phyloP scores from a whole-genome alignment of 1,140 invertebrate genomes.

The Brachionus manjavacas region DNA sequence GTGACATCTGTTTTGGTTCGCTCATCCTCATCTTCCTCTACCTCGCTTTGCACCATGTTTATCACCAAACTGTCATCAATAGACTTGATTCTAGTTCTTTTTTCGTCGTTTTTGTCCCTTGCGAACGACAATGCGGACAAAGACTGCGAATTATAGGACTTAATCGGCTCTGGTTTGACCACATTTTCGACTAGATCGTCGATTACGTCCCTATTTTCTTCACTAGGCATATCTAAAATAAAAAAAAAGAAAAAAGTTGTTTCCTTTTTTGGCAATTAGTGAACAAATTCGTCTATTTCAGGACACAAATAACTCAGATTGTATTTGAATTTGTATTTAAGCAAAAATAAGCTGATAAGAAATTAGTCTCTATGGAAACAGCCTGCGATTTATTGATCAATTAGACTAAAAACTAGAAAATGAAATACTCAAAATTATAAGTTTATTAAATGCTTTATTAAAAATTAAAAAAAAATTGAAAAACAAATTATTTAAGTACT shows the following conservation, averaged over 20 bases:
- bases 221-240: not conserved
- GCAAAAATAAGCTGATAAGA: not conserved
- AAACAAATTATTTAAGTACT: not conserved
- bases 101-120: not conserved
- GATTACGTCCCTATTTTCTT: conserved; percentile 23
- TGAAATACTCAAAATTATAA: conserved; percentile 1
- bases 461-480: not conserved
- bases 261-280: not conserved
- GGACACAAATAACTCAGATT: not conserved
- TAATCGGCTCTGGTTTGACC: not conserved
- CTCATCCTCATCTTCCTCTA: not conserved
- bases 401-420: conserved; percentile 11
- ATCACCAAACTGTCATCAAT: not conserved
- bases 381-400: conserved; percentile 32
- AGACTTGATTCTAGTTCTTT: not conserved
- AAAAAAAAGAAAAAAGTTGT: not conserved
- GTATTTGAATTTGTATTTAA: conserved; percentile 26
- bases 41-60: conserved; percentile 18
- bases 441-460: not conserved
- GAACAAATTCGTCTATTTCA: not conserved
- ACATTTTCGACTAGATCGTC: conserved; percentile 9
- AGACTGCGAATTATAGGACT: not conserved
- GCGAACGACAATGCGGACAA: conserved; percentile 7
- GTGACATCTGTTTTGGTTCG: not conserved
- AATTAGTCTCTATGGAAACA: not conserved